Evolutionary conservation across 53 echinoderm and acorn worm species (phyloP).

Genomic region (Mesocentrotus franciscanus): DNA sequence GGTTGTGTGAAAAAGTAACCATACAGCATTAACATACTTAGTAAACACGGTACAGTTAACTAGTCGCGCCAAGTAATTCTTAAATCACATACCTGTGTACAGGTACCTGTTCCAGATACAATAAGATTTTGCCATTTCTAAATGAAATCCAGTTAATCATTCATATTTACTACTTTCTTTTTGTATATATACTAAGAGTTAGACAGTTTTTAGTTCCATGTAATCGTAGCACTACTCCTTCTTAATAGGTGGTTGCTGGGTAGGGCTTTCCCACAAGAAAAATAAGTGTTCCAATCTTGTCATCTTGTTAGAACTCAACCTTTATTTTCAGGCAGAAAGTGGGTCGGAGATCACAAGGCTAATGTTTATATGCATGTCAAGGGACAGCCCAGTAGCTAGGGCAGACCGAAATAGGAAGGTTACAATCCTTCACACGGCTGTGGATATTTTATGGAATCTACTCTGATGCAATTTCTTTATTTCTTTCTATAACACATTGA

Average conservation of each 20-base stretch:
- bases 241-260: neutral
- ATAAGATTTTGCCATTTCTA: too few relatives aligned
- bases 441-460: too few relatives aligned
- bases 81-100: too few relatives aligned
- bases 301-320: neutral
- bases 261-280: neutral
- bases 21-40: too few relatives aligned
- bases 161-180: neutral
- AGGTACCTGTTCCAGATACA: too few relatives aligned
- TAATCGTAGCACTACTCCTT: neutral
- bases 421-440: neutral
- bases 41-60: too few relatives aligned
- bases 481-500: too few relatives aligned
- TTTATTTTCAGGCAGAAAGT: neutral
- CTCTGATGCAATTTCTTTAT: too few relatives aligned
- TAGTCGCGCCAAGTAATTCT: too few relatives aligned
- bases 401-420: neutral
- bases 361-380: constrained; percentile 7
- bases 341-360: neutral
- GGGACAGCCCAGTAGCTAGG: neutral
- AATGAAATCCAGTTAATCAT: neutral
- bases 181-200: neutral
- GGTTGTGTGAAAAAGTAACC: too few relatives aligned
- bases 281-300: neutral
- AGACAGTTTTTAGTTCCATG: neutral